Evolutionary conservation across 2,888 invertebrate species (phyloP).

Genomic region (Xestia ashworthii): DNA sequence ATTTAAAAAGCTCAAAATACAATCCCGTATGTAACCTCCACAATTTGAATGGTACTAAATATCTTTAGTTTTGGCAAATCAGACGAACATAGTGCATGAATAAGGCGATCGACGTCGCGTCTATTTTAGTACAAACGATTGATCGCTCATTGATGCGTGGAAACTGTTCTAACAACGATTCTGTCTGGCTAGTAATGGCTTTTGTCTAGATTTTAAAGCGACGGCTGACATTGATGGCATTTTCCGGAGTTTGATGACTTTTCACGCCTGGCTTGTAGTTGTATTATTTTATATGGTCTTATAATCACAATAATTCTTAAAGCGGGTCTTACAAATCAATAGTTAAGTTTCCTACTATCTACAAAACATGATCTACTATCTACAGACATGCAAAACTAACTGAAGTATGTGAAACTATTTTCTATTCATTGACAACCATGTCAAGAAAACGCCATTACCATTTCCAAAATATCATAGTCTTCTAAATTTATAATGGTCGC

Average conservation of each 20-base stretch:
- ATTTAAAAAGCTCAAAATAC: neutral
- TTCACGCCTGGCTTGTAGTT: constrained; percentile 6
- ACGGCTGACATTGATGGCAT: constrained; percentile 19
- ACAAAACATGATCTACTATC: too few species aligned
- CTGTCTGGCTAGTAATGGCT: constrained; percentile 52
- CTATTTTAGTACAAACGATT: constrained; percentile 56
- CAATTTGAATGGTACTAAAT: constrained; percentile 44
- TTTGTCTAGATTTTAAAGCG: constrained; percentile 50
- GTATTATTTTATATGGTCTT: neutral
- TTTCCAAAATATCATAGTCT: neutral
- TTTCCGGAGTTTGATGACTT: constrained; percentile 42
- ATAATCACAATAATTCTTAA: neutral
- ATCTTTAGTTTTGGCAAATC: constrained; percentile 37
- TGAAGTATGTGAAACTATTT: neutral
- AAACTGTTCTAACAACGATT: constrained; percentile 55
- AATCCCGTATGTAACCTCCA: constrained; percentile 11
- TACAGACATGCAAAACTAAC: too few species aligned
- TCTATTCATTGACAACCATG: neutral
- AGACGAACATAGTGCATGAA: constrained; percentile 27
- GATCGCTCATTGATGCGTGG: constrained; percentile 60
- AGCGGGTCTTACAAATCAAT: neutral
- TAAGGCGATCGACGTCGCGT: constrained; percentile 28
- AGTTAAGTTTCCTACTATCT: too few species aligned
- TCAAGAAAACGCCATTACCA: too few species aligned
- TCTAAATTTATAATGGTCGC: neutral